These are phyloP conservation scores for Rhinichthys klamathensis DNA, from an alignment of 2,113 vertebrate species.

Conservation along the genomic window DNA sequence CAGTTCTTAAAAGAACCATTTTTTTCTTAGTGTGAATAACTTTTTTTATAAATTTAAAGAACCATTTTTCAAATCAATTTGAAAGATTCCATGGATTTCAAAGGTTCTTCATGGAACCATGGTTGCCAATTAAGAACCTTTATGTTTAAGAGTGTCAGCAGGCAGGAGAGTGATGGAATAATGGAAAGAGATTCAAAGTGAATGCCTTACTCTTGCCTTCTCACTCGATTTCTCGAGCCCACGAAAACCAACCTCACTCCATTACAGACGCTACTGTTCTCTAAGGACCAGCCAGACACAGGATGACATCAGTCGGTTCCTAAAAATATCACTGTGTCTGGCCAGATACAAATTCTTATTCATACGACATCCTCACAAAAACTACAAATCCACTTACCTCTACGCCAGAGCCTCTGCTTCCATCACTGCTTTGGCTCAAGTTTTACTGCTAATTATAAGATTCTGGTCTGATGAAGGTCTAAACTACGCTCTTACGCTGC, in stretches of 20 bases:
- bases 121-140: not conserved
- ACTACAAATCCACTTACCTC: slow-evolving; percentile 18
- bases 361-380: slow-evolving; percentile 12
- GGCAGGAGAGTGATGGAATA: not conserved
- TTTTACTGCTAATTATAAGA: slow-evolving; percentile 61
- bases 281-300: slow-evolving; percentile 10
- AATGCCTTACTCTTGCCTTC: not conserved
- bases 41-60: too few species aligned
- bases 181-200: not conserved
- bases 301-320: slow-evolving; percentile 30
- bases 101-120: not conserved
- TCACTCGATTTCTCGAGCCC: not conserved
- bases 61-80: too few species aligned
- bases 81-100: too few species aligned
- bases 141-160: not conserved
- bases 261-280: slow-evolving; percentile 14
- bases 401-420: not conserved
- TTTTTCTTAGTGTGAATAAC: too few species aligned
- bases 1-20: too few species aligned
- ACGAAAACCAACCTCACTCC: slow-evolving; percentile 3
- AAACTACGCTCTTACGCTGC: slow-evolving; percentile 54
- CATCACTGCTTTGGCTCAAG: not conserved
- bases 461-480: slow-evolving; percentile 57
- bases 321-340: slow-evolving; percentile 35
- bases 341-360: slow-evolving; percentile 26